Conservation (phyloP, 2,797 vertebrate species). For the Hafferia zeledoni region DNA sequence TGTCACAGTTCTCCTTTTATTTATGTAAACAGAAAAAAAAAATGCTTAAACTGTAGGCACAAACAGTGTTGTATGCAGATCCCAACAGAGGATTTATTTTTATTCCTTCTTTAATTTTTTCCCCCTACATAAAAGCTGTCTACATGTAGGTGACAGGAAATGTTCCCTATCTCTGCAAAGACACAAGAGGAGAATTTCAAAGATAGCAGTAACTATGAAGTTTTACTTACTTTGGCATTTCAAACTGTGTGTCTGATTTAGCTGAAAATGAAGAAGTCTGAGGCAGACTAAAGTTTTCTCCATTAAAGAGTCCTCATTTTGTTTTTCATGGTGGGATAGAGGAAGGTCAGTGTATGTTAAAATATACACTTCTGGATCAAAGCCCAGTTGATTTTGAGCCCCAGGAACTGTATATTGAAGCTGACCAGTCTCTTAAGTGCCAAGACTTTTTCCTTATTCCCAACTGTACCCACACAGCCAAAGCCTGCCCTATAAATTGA, state of each 20-base stretch:
- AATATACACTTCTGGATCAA: not conserved
- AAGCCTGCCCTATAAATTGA: not conserved
- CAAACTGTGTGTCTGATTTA: not conserved
- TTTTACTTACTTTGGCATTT: constrained; percentile 15
- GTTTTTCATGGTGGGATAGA: not conserved
- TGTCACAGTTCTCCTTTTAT: not conserved
- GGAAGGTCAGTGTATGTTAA: not conserved
- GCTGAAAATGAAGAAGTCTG: not conserved
- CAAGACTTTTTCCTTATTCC: not conserved
- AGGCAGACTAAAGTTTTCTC: not conserved
- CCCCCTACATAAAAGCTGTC: not conserved
- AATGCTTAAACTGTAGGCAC: not conserved
- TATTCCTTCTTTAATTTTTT: not conserved
- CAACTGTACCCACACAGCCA: not conserved
- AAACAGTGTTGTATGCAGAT: not conserved
- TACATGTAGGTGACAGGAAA: not conserved
- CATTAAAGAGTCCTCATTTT: not conserved
- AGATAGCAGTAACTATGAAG: not conserved
- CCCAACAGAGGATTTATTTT: not conserved
- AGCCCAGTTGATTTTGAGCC: not conserved
- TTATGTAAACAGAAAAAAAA: not conserved
- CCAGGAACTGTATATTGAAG: not conserved
- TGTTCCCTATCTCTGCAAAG: not conserved
- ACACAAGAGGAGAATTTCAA: not conserved
- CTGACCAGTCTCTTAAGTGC: not conserved